These are phyloP conservation scores for Vireo altiloquus DNA, from an alignment of 2,113 vertebrate genomes.

Conservation along the genomic window DNA sequence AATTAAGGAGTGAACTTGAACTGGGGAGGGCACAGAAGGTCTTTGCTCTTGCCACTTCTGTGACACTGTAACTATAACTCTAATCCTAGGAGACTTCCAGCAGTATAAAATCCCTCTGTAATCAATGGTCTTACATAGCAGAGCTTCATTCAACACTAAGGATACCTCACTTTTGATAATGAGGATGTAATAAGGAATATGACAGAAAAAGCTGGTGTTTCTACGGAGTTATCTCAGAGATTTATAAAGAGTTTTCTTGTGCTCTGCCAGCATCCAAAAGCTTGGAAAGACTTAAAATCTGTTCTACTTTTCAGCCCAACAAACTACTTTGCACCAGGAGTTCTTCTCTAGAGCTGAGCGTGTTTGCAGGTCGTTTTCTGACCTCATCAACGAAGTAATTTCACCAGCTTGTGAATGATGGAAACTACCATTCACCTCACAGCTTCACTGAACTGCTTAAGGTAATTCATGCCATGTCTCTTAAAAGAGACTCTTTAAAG, in stretches of 20 bases:
- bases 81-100: neutral
- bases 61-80: neutral
- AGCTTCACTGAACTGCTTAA: neutral
- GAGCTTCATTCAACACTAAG: neutral
- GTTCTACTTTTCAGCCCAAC: conserved; percentile 62
- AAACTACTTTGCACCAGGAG: conserved; percentile 29
- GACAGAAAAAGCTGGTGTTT: neutral
- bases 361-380: conserved; percentile 71
- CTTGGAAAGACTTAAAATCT: neutral
- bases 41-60: neutral
- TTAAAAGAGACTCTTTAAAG: neutral
- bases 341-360: conserved; percentile 72
- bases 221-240: neutral
- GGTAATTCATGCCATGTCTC: neutral
- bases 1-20: neutral
- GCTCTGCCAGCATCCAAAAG: neutral
- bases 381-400: conserved; percentile 71
- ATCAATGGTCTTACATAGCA: neutral
- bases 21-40: neutral
- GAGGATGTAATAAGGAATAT: neutral
- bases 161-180: neutral
- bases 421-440: neutral
- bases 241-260: neutral
- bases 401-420: conserved; percentile 46
- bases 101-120: neutral